Percentiles rank a stretch among this genome's conserved stretches.
Conservation (phyloP, 2,113 vertebrate genomes). For the Drymodes brunneopygia region DNA sequence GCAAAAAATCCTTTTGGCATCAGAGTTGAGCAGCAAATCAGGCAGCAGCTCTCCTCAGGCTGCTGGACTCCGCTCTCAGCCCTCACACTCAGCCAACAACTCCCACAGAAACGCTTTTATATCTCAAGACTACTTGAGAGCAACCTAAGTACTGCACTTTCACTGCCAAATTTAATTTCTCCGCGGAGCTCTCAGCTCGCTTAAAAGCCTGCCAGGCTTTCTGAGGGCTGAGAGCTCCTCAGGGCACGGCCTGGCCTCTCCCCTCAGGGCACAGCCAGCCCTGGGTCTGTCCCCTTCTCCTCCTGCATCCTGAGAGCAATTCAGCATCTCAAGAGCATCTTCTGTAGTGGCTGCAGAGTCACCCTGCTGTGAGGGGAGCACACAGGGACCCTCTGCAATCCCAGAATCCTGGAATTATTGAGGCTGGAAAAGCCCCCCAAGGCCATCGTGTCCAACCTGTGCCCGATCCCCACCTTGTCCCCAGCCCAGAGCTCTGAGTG, state of each 20-base stretch:
- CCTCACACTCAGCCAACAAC: constrained; percentile 19
- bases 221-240: not conserved
- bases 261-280: not conserved
- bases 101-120: constrained; percentile 48
- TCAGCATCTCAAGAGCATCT: accelerated
- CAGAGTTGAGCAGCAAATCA: not conserved
- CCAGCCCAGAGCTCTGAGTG: not conserved
- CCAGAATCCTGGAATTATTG: accelerated
- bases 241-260: not conserved
- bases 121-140: constrained; percentile 54
- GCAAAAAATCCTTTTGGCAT: too few species aligned
- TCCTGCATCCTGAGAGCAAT: not conserved
- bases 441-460: accelerated
- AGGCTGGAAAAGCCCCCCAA: not conserved
- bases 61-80: not conserved
- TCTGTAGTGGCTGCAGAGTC: accelerated
- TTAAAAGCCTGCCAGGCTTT: not conserved
- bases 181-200: not conserved
- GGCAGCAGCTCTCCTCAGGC: not conserved
- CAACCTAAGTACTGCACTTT: constrained; percentile 17
- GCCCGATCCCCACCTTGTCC: accelerated
- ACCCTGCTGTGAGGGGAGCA: not conserved
- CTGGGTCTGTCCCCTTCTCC: not conserved
- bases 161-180: constrained; percentile 37
- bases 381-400: accelerated